Evolutionary conservation across 2,888 invertebrate genomes (phyloP).

Genomic region (Eutolmus rufibarbis): DNA sequence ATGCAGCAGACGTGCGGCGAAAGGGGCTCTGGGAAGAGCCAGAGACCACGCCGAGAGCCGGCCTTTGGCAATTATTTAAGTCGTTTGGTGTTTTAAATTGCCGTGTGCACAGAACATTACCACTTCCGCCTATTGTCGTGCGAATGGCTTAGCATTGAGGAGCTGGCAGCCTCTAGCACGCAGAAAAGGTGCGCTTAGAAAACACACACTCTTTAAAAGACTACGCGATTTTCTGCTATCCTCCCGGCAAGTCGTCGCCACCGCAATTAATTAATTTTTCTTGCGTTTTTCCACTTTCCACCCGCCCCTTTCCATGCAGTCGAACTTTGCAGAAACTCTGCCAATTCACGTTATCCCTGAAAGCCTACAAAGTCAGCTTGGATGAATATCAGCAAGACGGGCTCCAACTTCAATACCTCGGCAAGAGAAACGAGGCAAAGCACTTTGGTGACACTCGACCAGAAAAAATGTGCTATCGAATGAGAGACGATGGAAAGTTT

Average conservation of each 20-base stretch:
- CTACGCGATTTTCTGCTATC: background rate
- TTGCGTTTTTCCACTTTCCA: background rate
- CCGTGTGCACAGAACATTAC: slow-evolving; percentile 32
- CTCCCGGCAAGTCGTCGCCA: background rate
- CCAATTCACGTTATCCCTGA: background rate
- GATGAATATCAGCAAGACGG: background rate
- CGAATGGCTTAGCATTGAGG: slow-evolving; percentile 5
- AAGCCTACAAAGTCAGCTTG: background rate
- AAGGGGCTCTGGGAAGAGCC: background rate
- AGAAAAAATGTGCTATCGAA: background rate
- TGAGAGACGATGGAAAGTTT: background rate
- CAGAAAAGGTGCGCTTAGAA: background rate
- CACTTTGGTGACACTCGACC: background rate
- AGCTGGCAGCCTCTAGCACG: background rate
- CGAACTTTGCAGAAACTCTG: background rate
- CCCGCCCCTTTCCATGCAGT: background rate
- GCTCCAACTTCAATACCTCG: background rate
- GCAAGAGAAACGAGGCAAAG: background rate
- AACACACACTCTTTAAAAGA: background rate
- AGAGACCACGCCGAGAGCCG: background rate
- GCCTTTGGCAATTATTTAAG: background rate
- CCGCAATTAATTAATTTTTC: background rate
- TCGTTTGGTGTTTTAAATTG: slow-evolving; percentile 27
- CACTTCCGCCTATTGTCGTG: slow-evolving; percentile 28
- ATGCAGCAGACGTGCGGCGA: background rate